A percentile compares a stretch with the other conserved stretches of the same genome.
phyloP scores from a whole-genome alignment of 1,140 invertebrate genomes.

The Diuraphis noxia region DNA sequence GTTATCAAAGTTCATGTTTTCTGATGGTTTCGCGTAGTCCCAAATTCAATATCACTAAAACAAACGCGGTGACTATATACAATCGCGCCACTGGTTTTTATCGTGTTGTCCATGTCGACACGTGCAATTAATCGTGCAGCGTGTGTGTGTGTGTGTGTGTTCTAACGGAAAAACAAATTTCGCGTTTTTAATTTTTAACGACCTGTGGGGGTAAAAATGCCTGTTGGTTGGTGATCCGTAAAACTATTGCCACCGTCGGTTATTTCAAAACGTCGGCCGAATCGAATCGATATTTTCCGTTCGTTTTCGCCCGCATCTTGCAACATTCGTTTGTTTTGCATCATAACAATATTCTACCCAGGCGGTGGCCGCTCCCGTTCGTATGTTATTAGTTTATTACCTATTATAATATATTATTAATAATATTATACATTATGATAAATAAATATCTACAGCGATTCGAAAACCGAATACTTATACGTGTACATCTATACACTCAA shows the following conservation, averaged over 20 bases:
- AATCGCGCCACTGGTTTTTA: not conserved
- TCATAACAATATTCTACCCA: conserved; percentile 6
- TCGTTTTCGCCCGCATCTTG: conserved; percentile 12
- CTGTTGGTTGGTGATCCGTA: conserved; percentile 44
- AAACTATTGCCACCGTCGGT: conserved; percentile 41
- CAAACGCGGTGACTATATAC: not conserved
- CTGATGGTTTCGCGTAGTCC: not conserved
- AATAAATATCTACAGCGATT: not conserved
- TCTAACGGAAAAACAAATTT: conserved; percentile 14
- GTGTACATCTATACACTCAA: too few species aligned
- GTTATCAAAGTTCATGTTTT: not conserved
- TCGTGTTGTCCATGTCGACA: not conserved
- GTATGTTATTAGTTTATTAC: not conserved
- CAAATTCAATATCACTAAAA: not conserved
- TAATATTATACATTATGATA: not conserved
- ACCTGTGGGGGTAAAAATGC: conserved; percentile 26
- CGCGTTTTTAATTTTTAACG: conserved; percentile 5
- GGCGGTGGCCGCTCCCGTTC: not conserved
- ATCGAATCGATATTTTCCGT: conserved; percentile 52
- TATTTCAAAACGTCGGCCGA: conserved; percentile 48
- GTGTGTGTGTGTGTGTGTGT: not conserved
- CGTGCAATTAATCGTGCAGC: not conserved
- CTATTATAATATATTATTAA: not conserved
- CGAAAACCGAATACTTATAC: not conserved
- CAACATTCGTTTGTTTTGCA: conserved; percentile 30